Base-by-base conservation (phyloP, 2,797 vertebrate species). In the Margarornis squamiger region DNA sequence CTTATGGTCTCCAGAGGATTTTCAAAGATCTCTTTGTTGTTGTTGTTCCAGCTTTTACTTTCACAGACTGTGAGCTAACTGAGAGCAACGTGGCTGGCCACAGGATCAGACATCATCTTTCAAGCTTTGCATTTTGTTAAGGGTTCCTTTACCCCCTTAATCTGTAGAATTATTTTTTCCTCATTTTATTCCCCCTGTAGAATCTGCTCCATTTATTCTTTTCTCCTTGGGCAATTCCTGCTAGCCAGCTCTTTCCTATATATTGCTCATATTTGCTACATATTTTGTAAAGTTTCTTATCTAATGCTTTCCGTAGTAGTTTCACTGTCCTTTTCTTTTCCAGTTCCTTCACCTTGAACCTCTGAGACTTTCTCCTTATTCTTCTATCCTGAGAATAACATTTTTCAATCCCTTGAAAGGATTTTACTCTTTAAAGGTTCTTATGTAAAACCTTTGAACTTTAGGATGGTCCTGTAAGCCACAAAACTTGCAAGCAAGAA, bases 361-460 rank as follows among this genome's bases (percentile, higher is more conserved):
- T 90, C 58, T 70, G 80, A 93, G 29, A 8, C 20, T 48, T 88
- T 78, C 41, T 43, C 45, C 54, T 57, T 86, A 55, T 79, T 92
- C 16, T 92, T 90, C 65, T 57, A 14, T 55, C 43, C 39, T 48
- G 43, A 93, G 39, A 95, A 70, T 32, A 80, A 76, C 22, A 68
- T 77, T 84, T 80, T 86, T 80, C 49, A 62, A 23, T 65, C 45
- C n/a, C n/a, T 80, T 88, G 65, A 93, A 94, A 88, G 38, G 39
- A 73, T 83, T 93, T 95, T 34, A 34, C 39, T 89, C 51, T 78
- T 91, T 87, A 79, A 79, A 86, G 27, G 46, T 73, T 96, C 74
- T 75, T 89, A 30, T 32, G 14, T 59, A 77, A 91, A 88, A 32
- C 20, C 41, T 94, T 95, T 84, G 75, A 95, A 88, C 55, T 88